These are phyloP conservation scores for Aphelocoma californica DNA, from an alignment of 2,797 vertebrate species.

Conservation along the genomic window DNA sequence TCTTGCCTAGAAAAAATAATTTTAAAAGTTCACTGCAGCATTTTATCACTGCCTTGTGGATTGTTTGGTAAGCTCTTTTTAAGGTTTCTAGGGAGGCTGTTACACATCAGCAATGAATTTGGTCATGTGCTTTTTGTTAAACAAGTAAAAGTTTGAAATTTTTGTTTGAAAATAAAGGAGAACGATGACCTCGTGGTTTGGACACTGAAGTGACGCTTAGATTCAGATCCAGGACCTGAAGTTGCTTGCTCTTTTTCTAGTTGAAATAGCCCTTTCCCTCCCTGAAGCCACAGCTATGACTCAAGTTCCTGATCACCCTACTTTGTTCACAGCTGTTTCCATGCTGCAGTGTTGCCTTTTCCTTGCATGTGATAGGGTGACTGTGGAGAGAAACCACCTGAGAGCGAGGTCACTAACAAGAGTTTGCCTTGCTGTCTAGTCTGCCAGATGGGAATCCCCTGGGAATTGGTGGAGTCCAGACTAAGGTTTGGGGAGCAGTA, in stretches of 20 bases:
- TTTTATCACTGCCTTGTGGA: neutral
- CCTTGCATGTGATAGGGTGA: rapidly evolving
- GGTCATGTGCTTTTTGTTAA: neutral
- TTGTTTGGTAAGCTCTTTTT: neutral
- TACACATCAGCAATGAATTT: neutral
- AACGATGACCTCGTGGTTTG: neutral
- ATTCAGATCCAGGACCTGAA: neutral
- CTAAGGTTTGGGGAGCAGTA: neutral
- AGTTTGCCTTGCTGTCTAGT: neutral
- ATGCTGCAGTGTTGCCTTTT: neutral
- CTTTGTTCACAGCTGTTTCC: neutral
- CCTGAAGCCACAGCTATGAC: neutral
- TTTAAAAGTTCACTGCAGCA: neutral
- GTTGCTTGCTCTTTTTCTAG: neutral
- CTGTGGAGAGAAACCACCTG: neutral
- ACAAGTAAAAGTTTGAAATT: neutral
- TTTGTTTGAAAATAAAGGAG: neutral
- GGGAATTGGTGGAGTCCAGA: neutral
- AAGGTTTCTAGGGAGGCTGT: neutral
- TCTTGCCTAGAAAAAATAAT: neutral
- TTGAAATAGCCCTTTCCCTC: neutral
- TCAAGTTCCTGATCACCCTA: neutral
- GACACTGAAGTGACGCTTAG: neutral
- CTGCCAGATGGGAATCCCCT: neutral
- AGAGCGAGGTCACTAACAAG: neutral